Conservation (phyloP, 1,140 invertebrate species). For the Pomacea maculata region DNA sequence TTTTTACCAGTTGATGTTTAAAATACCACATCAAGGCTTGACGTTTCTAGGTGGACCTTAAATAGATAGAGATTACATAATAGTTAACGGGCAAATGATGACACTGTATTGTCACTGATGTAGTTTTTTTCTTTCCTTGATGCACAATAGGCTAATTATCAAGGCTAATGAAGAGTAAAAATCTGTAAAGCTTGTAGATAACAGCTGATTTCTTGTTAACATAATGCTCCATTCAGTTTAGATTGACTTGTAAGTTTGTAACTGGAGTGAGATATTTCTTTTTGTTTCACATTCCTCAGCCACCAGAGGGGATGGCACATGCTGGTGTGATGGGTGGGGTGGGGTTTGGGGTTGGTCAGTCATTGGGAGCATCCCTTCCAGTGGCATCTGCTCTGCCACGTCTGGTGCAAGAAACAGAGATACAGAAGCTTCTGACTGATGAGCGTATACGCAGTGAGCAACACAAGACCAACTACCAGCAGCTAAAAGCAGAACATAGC, state of each 20-base stretch:
- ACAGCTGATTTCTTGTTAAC: too few species aligned
- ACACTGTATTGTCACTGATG: too few species aligned
- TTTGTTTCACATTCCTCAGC: neutral
- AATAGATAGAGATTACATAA: too few species aligned
- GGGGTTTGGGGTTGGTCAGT: neutral
- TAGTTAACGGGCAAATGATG: too few species aligned
- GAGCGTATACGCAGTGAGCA: constrained; percentile 61
- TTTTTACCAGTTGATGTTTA: too few species aligned
- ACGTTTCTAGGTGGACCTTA: too few species aligned
- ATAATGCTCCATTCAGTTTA: neutral
- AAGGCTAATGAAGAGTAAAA: too few species aligned
- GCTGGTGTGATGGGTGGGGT: neutral
- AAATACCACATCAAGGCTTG: too few species aligned
- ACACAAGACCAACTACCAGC: constrained; percentile 63
- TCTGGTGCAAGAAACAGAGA: constrained; percentile 53
- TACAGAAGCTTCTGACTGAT: constrained; percentile 62
- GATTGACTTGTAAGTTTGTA: neutral
- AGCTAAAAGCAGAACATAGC: constrained; percentile 60
- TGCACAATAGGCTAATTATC: too few species aligned
- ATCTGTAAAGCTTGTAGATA: too few species aligned
- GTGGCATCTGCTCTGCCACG: constrained; percentile 39
- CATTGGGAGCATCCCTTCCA: constrained; percentile 5
- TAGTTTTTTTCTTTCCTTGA: too few species aligned
- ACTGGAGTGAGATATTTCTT: neutral
- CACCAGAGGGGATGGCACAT: neutral